Percentiles rank a stretch among this genome's conserved stretches.
Evolutionary conservation across 2,888 invertebrate genomes (phyloP).

Genomic region (Caenorhabditis wallacei): DNA sequence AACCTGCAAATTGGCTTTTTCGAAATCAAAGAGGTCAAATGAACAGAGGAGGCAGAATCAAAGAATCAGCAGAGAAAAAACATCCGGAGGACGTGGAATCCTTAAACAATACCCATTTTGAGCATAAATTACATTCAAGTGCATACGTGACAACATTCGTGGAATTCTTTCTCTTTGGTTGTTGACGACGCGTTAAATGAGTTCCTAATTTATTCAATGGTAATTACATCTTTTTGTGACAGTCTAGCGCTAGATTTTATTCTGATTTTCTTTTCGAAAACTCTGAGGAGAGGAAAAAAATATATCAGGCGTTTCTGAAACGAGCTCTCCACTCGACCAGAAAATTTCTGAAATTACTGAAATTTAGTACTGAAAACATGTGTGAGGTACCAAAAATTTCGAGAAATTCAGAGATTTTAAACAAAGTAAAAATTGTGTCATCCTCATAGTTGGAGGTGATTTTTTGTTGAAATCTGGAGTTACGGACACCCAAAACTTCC

Average conservation of each 20-base stretch:
- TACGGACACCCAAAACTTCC: constrained; percentile 1
- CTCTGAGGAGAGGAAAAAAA: no score
- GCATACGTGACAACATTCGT: constrained; percentile 12
- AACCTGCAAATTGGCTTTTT: neutral
- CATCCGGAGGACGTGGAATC: neutral
- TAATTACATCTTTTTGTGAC: constrained; percentile 46
- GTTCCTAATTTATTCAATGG: constrained; percentile 38
- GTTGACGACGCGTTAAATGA: constrained; percentile 16
- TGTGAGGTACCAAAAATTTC: no score
- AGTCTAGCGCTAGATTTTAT: no score
- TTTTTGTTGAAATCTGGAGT: constrained; percentile 32
- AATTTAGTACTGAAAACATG: no score
- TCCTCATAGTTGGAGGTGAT: constrained; percentile 37
- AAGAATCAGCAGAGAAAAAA: neutral
- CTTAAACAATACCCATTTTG: neutral
- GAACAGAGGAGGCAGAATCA: neutral
- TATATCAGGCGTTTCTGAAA: no score
- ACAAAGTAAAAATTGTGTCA: neutral
- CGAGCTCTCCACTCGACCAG: no score
- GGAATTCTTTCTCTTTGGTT: constrained; percentile 2
- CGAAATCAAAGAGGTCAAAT: neutral
- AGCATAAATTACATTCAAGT: constrained; percentile 41
- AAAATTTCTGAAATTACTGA: no score
- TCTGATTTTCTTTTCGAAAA: no score
- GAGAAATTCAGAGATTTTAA: neutral